Evolutionary conservation across 2,888 invertebrate genomes (phyloP), one percentile per base, ranked within the genome.

Genomic region (Drosophila multiciliata): DNA sequence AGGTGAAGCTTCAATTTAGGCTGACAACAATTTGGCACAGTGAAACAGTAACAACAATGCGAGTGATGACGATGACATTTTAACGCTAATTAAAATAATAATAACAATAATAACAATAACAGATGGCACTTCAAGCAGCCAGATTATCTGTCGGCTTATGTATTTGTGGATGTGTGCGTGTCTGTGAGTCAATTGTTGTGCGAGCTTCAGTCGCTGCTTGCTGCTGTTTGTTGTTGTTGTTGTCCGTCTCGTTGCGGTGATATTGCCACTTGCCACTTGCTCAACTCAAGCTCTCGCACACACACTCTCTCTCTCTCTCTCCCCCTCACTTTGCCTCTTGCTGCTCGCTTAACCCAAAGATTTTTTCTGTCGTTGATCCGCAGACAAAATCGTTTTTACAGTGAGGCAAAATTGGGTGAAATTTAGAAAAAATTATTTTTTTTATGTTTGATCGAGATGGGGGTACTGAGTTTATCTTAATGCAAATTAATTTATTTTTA

Each of bases 261-360:
- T 85, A 89, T 84, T 87, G 87, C 89, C 85, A 85, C 89, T 84
- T 87, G 87, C 84, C 77, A 85, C 89, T 89, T 85, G 88, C 85
- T 75, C 66, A 61, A 65, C 54, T 75, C 65, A 73, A 70, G 68
- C 73, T 71, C 23, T 42, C 45, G 50, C 62, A 38, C 72, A 50
- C 66, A 17, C 29, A 45, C 38, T 45, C 69, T 62, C 62, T 48
- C 45, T 20, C 57, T 53, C 50, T 23, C 54, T 61, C 50, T 23
- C 54, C 58, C 35, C 8, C 32, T 17, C 42, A 35, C 32, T 29
- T 3, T 35, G 40, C 50, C 48, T 65, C 72, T 63, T 40, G 55
- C 59, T 52, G 42, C 33, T 59, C 35, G 61, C 52, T 62, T 66
- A 15, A 63, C 40, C 59, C 62, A 61, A 74, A 74, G 54, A 65